Percentiles rank a stretch among this genome's conserved stretches.
phyloP scores from a whole-genome alignment of 2,888 invertebrate species.

The Kryphioiulus occultus region DNA sequence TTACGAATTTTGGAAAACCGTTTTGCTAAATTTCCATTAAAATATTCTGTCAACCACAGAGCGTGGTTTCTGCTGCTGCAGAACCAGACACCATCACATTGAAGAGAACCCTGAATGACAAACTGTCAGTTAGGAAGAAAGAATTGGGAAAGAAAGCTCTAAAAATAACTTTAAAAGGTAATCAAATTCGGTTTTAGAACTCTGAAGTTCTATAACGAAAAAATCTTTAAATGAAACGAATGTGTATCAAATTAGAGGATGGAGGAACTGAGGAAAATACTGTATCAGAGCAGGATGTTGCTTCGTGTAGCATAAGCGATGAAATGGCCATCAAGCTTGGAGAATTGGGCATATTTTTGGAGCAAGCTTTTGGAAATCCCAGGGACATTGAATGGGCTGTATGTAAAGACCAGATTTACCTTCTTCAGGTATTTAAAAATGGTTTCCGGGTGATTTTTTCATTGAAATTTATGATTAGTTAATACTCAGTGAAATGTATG shows the following conservation, averaged over 20 bases:
- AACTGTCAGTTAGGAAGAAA: slow-evolving; percentile 63
- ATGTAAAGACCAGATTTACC: slow-evolving; percentile 60
- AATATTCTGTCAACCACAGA: no score
- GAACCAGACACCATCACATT: slow-evolving; percentile 79
- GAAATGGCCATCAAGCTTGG: slow-evolving; percentile 68
- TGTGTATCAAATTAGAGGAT: slow-evolving; percentile 56
- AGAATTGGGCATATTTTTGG: slow-evolving; percentile 69
- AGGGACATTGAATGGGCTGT: slow-evolving; percentile 86
- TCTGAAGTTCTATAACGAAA: no score
- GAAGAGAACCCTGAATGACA: slow-evolving; percentile 65
- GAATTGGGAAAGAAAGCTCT: slow-evolving; percentile 42
- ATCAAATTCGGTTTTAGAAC: no score
- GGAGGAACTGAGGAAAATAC: slow-evolving; percentile 63
- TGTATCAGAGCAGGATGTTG: slow-evolving; percentile 59
- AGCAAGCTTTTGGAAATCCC: slow-evolving; percentile 73
- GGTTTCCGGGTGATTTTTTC: no score
- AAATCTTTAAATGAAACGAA: no score
- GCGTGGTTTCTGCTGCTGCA: slow-evolving; percentile 78
- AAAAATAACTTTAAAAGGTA: slow-evolving; percentile 46
- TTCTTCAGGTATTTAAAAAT: slow-evolving; percentile 58
- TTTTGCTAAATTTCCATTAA: slow-evolving; percentile 54
- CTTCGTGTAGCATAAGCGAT: slow-evolving; percentile 62
- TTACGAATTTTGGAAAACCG: no score
- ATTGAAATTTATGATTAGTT: no score
- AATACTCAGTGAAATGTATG: no score